A percentile compares a stretch with the other conserved stretches of the same genome.
phyloP scores from a whole-genome alignment of 2,888 invertebrate genomes.

The Leptinotarsa peninsularis region DNA sequence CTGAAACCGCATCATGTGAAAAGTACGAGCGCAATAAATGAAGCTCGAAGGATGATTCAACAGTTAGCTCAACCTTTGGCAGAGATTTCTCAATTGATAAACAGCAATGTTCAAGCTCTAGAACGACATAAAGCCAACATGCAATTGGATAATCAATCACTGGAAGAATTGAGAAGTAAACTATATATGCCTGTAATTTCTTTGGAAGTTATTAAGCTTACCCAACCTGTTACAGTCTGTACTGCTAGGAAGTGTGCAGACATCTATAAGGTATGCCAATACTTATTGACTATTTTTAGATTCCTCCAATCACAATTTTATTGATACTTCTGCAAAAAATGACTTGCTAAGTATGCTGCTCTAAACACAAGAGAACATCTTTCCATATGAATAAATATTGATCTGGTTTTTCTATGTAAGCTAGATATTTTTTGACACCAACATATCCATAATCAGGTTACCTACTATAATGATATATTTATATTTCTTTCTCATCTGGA shows the following conservation, averaged over 20 bases:
- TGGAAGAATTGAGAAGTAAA: conserved; percentile 55
- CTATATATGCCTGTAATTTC: conserved; percentile 58
- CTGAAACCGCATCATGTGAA: conserved; percentile 58
- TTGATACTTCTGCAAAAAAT: no score
- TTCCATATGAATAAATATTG: no score
- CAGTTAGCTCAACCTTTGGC: conserved; percentile 60
- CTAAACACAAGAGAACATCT: no score
- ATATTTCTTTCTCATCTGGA: neutral
- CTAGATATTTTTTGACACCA: no score
- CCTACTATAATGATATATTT: neutral
- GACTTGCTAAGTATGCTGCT: no score
- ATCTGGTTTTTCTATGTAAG: no score
- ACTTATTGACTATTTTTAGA: no score
- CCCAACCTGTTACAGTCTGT: conserved; percentile 60
- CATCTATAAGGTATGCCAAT: conserved; percentile 45
- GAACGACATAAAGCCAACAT: conserved; percentile 53
- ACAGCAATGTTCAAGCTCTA: conserved; percentile 58
- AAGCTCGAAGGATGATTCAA: conserved; percentile 59
- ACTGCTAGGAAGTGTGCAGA: conserved; percentile 54
- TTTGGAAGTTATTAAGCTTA: conserved; percentile 52
- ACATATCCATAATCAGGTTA: neutral
- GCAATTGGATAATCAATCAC: conserved; percentile 43
- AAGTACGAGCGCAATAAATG: conserved; percentile 59
- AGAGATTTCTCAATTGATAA: conserved; percentile 59
- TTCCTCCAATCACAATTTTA: no score